phyloP scores from a whole-genome alignment of 1,140 invertebrate species.

The Drosophila saltans region DNA sequence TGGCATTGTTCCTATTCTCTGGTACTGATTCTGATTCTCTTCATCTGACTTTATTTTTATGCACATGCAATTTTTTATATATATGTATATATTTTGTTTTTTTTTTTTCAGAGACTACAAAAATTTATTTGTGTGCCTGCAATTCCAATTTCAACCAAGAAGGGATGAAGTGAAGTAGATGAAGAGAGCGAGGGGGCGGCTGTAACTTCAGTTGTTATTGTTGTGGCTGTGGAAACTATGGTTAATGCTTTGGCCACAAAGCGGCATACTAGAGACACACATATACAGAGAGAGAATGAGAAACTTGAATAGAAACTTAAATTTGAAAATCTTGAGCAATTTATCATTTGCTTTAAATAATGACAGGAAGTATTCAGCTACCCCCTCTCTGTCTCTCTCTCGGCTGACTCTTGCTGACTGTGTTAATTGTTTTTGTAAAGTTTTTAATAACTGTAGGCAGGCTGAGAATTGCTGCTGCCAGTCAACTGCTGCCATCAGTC shows the following conservation, averaged over 20 bases:
- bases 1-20: conserved; percentile 69
- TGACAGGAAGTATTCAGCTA: conserved; percentile 42
- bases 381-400: no score
- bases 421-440: conserved; percentile 81
- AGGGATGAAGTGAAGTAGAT: conserved; percentile 10
- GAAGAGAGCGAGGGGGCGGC: neutral
- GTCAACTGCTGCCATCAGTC: conserved; percentile 75
- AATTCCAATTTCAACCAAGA: conserved; percentile 66
- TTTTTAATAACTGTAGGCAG: conserved; percentile 76
- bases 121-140: conserved; percentile 79
- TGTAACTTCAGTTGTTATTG: conserved; percentile 64
- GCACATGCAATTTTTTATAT: conserved; percentile 74
- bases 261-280: neutral
- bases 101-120: conserved; percentile 64
- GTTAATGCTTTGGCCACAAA: conserved; percentile 71
- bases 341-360: conserved; percentile 70
- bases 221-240: conserved; percentile 67
- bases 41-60: conserved; percentile 57
- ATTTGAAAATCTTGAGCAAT: conserved; percentile 59
- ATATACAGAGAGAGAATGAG: neutral
- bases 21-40: conserved; percentile 15
- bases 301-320: conserved; percentile 42
- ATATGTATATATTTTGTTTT: conserved; percentile 44
- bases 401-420: conserved; percentile 32
- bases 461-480: conserved; percentile 30